phyloP scores from a whole-genome alignment of 2,113 vertebrate species.

The Scomber japonicus region DNA sequence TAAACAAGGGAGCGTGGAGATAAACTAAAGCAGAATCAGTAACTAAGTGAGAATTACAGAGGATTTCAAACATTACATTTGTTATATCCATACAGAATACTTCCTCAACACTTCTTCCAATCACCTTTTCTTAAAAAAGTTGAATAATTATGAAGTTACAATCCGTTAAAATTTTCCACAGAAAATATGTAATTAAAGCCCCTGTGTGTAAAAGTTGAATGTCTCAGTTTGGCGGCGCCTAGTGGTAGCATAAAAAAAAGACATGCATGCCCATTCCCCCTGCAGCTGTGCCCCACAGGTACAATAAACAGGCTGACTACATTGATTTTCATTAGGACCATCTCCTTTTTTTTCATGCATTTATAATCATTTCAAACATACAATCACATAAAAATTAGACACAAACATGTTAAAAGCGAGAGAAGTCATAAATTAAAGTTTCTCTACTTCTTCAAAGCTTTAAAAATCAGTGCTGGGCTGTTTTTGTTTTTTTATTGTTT shows the following conservation, averaged over 20 bases:
- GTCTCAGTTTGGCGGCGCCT: not conserved
- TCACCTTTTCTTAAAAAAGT: not conserved
- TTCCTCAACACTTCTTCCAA: not conserved
- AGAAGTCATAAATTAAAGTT: not conserved
- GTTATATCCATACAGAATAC: not conserved
- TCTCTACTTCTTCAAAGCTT: constrained; percentile 20
- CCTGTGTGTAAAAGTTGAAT: not conserved
- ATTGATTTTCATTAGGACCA: constrained; percentile 12
- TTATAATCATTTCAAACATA: not conserved
- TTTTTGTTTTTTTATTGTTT: constrained; percentile 28
- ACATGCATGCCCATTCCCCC: constrained; percentile 1
- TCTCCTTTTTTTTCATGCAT: not conserved
- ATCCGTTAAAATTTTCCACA: not conserved
- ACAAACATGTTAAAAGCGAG: not conserved
- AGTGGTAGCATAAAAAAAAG: not conserved
- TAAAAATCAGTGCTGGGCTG: constrained; percentile 25
- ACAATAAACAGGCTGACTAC: constrained; percentile 10
- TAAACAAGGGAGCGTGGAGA: not conserved
- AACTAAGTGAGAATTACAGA: constrained; percentile 48
- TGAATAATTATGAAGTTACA: not conserved
- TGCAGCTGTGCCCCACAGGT: not conserved
- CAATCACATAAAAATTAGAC: not conserved
- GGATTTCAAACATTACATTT: not conserved
- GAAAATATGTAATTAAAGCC: not conserved
- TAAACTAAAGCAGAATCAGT: not conserved